Evolutionary conservation across 2,888 invertebrate genomes (phyloP).

Genomic region (Quadroppia sp.): DNA sequence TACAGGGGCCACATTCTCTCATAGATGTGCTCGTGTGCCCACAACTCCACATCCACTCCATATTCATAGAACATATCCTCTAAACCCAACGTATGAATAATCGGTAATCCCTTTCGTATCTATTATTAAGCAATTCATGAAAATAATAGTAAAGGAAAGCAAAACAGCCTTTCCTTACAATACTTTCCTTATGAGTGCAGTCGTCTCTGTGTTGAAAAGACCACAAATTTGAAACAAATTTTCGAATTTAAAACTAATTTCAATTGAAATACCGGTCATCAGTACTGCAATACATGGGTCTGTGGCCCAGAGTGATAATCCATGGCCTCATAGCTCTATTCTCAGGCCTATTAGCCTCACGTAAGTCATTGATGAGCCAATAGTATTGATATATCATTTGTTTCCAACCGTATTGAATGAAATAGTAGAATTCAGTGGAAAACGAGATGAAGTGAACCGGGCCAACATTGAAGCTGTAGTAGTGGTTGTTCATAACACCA

Average conservation of each 20-base stretch:
- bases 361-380: slow-evolving; percentile 80
- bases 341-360: slow-evolving; percentile 67
- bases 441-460: slow-evolving; percentile 86
- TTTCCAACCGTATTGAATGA: slow-evolving; percentile 63
- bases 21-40: slow-evolving; percentile 98
- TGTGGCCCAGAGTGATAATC: slow-evolving; percentile 76
- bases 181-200: slow-evolving; percentile 56
- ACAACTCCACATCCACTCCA: slow-evolving; percentile 87
- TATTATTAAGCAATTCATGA: neutral
- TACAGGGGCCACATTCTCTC: slow-evolving; percentile 93
- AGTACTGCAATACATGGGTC: slow-evolving; percentile 85
- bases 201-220: slow-evolving; percentile 64
- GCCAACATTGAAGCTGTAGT: slow-evolving; percentile 82
- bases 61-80: slow-evolving; percentile 79
- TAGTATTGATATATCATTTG: slow-evolving; percentile 72
- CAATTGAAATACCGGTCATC: slow-evolving; percentile 50
- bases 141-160: neutral
- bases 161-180: slow-evolving; percentile 35
- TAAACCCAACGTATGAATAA: slow-evolving; percentile 54
- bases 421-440: slow-evolving; percentile 92
- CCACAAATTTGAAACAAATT: too few relatives aligned
- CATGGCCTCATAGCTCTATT: slow-evolving; percentile 71
- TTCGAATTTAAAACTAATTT: too few relatives aligned
- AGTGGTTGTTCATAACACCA: slow-evolving; percentile 52
- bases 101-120: slow-evolving; percentile 46